Evolutionary conservation across 2,113 vertebrate species (phyloP), one percentile per base, ranked within the genome.

Genomic region (Otus sunia): DNA sequence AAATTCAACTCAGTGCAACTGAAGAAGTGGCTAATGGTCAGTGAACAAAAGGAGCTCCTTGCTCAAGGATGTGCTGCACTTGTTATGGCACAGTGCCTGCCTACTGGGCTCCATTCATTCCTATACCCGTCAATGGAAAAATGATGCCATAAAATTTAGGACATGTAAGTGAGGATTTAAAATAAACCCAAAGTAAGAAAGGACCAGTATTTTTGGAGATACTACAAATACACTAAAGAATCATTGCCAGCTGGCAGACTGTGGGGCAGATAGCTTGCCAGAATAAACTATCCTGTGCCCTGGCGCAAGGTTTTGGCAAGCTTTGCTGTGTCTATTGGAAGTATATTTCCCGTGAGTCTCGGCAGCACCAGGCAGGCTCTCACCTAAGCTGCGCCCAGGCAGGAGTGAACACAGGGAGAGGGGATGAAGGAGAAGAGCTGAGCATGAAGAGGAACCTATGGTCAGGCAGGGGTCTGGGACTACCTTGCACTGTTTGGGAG

Each of bases 211-310:
- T 69, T 89, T 78, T 90, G 29, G 49, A 94, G 55, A 84, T 86
- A 43, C 41, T 86, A 47, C 23, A 68, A 86, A 72, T 34, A 47
- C 52, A 74, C 30, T 78, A 50, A 74, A 50, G 37, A 63, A 47
- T 19, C n/a, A 2, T 3, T 86, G 83, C 96, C 94, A 96, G 86
- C 79, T 96, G 94, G 96, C 86, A 91, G 26, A 20, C 76, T 47
- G 64, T 14, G 56, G 29, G 50, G 27, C 75, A 80, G 15, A 69
- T 2, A 79, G 43, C 39, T 36, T 93, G 88, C 96, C 95, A 97
- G 93, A 94, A 94, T 20, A 88, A 95, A 94, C 68, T 62, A 67
- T 55, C 79, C 76, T 52, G 41, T 84, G 83, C 86, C 37, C 89
- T 66, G 83, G 91, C 2, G 0, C 55, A 89, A 92, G 62, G 60